These are phyloP conservation scores for Uropetala carovei DNA, from an alignment of 2,888 invertebrate species.

Conservation along the genomic window DNA sequence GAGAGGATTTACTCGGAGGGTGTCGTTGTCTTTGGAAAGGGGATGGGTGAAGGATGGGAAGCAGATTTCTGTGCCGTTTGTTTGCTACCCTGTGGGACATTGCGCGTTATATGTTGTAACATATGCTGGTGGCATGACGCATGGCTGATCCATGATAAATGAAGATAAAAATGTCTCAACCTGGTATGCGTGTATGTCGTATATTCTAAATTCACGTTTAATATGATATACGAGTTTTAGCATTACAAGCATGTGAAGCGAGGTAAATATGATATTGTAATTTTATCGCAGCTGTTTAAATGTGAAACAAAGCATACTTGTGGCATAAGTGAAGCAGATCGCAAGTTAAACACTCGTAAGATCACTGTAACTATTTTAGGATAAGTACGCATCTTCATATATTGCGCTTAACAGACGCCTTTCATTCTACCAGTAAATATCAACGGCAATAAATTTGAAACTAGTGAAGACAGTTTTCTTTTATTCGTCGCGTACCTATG, in stretches of 20 bases:
- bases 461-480: too few relatives aligned
- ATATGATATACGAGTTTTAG: too few relatives aligned
- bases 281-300: neutral
- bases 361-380: too few relatives aligned
- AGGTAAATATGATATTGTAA: neutral
- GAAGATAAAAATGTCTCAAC: neutral
- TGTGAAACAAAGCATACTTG: too few relatives aligned
- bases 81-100: neutral
- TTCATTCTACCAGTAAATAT: too few relatives aligned
- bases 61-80: neutral
- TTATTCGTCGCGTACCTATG: too few relatives aligned
- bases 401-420: too few relatives aligned
- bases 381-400: too few relatives aligned
- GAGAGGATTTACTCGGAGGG: slow-evolving; percentile 17
- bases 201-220: neutral
- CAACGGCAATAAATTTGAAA: too few relatives aligned
- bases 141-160: neutral
- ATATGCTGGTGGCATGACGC: neutral
- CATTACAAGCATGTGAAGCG: neutral
- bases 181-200: neutral
- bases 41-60: neutral
- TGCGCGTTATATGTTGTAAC: neutral
- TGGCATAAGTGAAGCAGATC: too few relatives aligned
- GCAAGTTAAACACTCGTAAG: too few relatives aligned
- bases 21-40: neutral